Conservation (phyloP, 1,140 invertebrate genomes). For the Drosophila pallidifrons region DNA sequence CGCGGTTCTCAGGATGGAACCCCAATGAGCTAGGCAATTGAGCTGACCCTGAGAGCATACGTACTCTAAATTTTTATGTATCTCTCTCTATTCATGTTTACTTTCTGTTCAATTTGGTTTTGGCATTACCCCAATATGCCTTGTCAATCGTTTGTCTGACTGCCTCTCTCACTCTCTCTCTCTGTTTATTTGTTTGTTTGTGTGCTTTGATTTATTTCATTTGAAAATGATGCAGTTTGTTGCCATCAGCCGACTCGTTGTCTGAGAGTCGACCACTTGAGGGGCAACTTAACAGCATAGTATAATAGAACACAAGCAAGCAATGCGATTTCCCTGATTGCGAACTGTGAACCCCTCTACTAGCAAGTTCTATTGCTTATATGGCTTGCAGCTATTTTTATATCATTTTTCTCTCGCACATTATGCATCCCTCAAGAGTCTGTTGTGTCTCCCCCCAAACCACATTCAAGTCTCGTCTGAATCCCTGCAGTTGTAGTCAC, state of each 20-base stretch:
- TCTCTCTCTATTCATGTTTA: conserved; percentile 22
- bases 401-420: conserved; percentile 69
- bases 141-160: conserved; percentile 16
- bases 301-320: conserved; percentile 33
- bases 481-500: conserved; percentile 22
- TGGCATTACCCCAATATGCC: conserved; percentile 31
- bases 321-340: conserved; percentile 27
- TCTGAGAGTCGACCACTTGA: conserved; percentile 43
- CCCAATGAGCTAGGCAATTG: conserved; percentile 23
- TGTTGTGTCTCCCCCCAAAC: neutral
- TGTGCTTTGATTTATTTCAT: conserved; percentile 83
- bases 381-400: conserved; percentile 78
- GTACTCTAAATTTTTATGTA: conserved; percentile 1
- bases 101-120: conserved; percentile 54
- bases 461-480: neutral
- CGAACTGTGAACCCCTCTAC: conserved; percentile 27
- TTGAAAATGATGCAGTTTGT: conserved; percentile 77
- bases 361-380: neutral
- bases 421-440: conserved; percentile 20
- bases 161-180: neutral
- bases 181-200: conserved; percentile 64
- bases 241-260: conserved; percentile 34
- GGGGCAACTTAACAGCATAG: conserved; percentile 42
- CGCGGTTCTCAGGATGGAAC: conserved; percentile 31
- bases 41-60: conserved; percentile 39